These are phyloP conservation scores for Oreamnos americanus DNA, from an alignment of 2,113 vertebrate genomes.

Conservation along the genomic window DNA sequence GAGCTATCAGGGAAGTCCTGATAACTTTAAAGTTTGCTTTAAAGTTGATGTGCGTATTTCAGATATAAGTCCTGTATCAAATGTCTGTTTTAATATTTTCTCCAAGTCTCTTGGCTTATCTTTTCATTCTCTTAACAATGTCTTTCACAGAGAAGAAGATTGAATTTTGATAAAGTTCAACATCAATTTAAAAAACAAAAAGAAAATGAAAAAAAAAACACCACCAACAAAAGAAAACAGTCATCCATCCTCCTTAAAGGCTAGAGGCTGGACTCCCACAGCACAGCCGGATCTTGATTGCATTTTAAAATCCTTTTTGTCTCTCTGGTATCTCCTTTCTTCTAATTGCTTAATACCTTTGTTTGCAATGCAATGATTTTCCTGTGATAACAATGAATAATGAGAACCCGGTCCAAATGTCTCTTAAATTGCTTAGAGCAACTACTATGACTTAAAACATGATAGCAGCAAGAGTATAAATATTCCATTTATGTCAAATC, in stretches of 20 bases:
- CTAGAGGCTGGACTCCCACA: background rate
- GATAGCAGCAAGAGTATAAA: background rate
- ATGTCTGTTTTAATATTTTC: background rate
- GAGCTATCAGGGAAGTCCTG: background rate
- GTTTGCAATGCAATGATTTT: background rate
- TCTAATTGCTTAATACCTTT: background rate
- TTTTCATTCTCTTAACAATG: background rate
- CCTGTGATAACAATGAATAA: background rate
- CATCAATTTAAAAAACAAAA: background rate
- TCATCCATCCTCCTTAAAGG: fast-evolving
- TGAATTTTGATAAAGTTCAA: background rate
- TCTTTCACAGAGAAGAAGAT: background rate
- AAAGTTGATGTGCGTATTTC: background rate
- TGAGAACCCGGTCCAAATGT: fast-evolving
- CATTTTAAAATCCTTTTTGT: background rate
- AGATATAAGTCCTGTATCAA: background rate
- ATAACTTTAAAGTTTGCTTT: background rate
- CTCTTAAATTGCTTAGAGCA: background rate
- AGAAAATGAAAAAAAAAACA: background rate
- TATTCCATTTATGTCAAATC: background rate
- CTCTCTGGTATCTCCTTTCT: background rate
- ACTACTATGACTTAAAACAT: background rate
- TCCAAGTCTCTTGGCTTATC: background rate
- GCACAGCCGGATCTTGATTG: background rate
- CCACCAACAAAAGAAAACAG: background rate